Conservation (phyloP, 2,113 vertebrate genomes). For the Rousettus leschenaultii region DNA sequence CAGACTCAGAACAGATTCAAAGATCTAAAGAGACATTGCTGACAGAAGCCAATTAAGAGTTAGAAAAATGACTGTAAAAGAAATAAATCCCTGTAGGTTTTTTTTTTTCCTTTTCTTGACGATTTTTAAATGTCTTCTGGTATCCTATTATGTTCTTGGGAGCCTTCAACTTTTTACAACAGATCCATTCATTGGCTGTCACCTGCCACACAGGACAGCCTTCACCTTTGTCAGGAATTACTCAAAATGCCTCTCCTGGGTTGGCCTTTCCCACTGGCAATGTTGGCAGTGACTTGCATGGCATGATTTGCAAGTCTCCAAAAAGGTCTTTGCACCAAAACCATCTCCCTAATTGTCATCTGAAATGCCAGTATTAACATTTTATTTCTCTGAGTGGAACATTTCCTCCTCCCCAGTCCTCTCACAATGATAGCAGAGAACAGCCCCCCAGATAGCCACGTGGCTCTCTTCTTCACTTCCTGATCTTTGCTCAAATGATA, state of each 20-base stretch:
- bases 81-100: not conserved
- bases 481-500: not conserved
- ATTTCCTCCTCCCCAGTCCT: not conserved
- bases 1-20: not conserved
- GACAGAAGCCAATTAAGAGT: not conserved
- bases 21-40: not conserved
- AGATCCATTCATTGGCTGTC: not conserved
- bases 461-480: not conserved
- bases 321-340: not conserved
- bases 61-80: not conserved
- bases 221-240: not conserved
- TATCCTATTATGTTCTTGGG: not conserved
- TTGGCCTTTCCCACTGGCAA: not conserved
- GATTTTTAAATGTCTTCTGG: not conserved
- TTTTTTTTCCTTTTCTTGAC: not conserved
- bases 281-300: not conserved
- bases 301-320: not conserved
- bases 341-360: not conserved
- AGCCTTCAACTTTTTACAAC: not conserved
- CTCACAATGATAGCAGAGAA: not conserved
- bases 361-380: slow-evolving; percentile 8
- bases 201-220: not conserved
- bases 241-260: not conserved
- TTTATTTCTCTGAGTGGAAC: not conserved
- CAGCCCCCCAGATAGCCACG: not conserved